Base-by-base conservation (phyloP, 2,797 vertebrate genomes). In the Apogon hyalosoma region DNA sequence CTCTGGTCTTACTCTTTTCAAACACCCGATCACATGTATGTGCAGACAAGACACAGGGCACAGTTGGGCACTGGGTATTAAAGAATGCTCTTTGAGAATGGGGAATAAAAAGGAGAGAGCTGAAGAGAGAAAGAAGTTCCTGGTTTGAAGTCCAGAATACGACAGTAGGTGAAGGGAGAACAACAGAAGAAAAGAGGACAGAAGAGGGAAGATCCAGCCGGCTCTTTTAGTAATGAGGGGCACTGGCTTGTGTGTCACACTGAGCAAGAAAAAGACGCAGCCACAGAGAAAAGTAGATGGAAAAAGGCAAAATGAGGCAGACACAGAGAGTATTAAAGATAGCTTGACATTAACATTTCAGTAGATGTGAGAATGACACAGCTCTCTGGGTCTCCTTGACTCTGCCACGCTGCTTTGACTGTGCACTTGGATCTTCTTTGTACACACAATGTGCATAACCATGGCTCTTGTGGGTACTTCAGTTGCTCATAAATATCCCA, bases 311-410 rank as follows among this genome's bases (percentile, higher is more conserved):
- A 54, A 28, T n/a, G 41, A 84, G n/a, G 45, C 7, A 78, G 63
- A 73, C 59, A 66, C 24, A 65, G 18, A 82, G 73, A 51, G 65
- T 81, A 74, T 88, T 84, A 73, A 90, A 86, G 81, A 79, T 70
- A 74, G 59, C 51, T 80, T 77, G 48, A 59, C 85, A 92, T 91
- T 90, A 91, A 92, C 77, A 88, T 90, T 90, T 90, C 82, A 91
- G 77, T 59, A 84, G 85, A 85, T 65, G 57, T 80, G 86, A 85
- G 88, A 71, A 73, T 66, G 80, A 76, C 66, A 74, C 50, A 19
- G 70, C 49, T 75, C 65, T 70, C 36, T 28, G 62, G 71, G 48
- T 82, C 71, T 75, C 43, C 59, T 72, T 24, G 60, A 47, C 77
- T 79, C 68, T 62, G 58, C 53, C 38, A 0, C 4, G 41, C 16